A percentile compares a stretch with the other conserved stretches of the same genome.
phyloP scores from a whole-genome alignment of 1,140 invertebrate genomes.

The Trialeurodes vaporariorum region DNA sequence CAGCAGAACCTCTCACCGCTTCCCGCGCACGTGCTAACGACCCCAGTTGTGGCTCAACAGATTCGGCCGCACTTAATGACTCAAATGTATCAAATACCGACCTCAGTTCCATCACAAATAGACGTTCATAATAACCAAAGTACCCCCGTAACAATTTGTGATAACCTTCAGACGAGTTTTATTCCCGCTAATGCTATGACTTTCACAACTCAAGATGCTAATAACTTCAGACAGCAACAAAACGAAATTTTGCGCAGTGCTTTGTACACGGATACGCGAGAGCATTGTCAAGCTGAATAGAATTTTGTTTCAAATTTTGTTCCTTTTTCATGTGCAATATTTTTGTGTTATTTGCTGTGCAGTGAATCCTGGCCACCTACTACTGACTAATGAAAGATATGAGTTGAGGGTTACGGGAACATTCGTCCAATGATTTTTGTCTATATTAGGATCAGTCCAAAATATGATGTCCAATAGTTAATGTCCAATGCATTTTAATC shows the following conservation, averaged over 20 bases:
- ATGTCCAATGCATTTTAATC: too few species aligned
- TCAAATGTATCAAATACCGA: not conserved
- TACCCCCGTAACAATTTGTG: not conserved
- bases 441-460: too few species aligned
- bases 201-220: not conserved
- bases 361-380: too few species aligned
- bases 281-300: not conserved
- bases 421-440: too few species aligned
- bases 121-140: not conserved
- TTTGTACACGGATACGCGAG: not conserved
- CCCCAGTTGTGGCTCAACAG: not conserved
- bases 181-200: not conserved
- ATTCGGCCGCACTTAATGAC: not conserved
- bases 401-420: too few species aligned
- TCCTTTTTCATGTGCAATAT: not conserved
- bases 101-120: not conserved
- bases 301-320: not conserved
- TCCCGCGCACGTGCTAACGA: not conserved
- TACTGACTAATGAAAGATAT: too few species aligned
- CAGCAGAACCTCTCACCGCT: not conserved
- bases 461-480: too few species aligned
- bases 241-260: not conserved
- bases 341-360: too few species aligned
- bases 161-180: not conserved
- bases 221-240: not conserved